Evolutionary conservation across 2,888 invertebrate genomes (phyloP).

Genomic region (Silvanus unidentatus): DNA sequence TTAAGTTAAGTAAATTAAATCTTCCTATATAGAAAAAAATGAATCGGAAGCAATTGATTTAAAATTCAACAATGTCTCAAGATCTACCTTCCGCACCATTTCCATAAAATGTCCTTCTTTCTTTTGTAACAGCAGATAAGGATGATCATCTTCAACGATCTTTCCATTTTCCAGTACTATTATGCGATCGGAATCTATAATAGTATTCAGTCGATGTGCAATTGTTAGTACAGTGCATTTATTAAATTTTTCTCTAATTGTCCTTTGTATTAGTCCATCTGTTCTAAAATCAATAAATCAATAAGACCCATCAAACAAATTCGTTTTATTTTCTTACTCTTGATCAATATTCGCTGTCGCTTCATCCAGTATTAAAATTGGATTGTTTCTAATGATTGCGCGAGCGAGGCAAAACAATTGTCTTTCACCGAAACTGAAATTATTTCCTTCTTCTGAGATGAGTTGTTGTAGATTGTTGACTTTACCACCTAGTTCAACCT

Average conservation of each 20-base stretch:
- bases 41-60: not conserved
- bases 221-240: constrained; percentile 82
- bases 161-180: constrained; percentile 77
- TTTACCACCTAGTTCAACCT: constrained; percentile 65
- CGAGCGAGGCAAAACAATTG: constrained; percentile 80
- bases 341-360: constrained; percentile 87
- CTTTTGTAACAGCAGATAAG: constrained; percentile 56
- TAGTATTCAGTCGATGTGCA: constrained; percentile 81
- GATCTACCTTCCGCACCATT: constrained; percentile 61
- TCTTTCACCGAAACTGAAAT: constrained; percentile 80
- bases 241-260: constrained; percentile 70
- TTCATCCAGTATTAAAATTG: constrained; percentile 77
- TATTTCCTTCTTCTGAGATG: constrained; percentile 67
- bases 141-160: constrained; percentile 69
- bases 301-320: not conserved
- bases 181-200: constrained; percentile 84
- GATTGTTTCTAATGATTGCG: constrained; percentile 71
- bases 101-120: constrained; percentile 54
- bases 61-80: not conserved
- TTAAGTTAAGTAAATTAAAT: too few species aligned
- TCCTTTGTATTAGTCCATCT: constrained; percentile 74
- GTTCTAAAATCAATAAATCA: constrained; percentile 52
- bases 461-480: constrained; percentile 53
- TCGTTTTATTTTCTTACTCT: constrained; percentile 41
- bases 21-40: not conserved